Base-by-base conservation (phyloP, 35 echinoderm and acorn worm genomes). In the Apostichopus japonicus region DNA sequence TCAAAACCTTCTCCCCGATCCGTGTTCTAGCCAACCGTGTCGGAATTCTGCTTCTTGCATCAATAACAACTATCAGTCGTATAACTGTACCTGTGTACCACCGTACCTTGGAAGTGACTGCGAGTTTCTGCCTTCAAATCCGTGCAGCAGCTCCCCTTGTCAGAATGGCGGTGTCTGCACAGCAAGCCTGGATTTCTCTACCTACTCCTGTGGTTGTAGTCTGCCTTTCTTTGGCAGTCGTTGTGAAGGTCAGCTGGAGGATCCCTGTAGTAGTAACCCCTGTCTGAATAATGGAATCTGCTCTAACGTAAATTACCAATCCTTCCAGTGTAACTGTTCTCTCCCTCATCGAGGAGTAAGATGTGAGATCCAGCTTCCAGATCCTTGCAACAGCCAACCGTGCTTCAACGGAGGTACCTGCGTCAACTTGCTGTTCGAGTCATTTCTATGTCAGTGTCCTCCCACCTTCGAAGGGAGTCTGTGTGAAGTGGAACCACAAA, bases 361-460 rank as follows among this genome's bases (percentile, higher is more conserved):
- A 17, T 97, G 95, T 70, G 90, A 79, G 23, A 77, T 24, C 80
- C 77, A 76, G 8, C 54, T 95, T 10, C 78, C 84, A 4, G 58
- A 63, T 25, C 96, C 96, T 13, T 98, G 96, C 72, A 77, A 75
- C 55, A 98, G 92, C 70, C 77, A 92, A 58, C 96, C 96, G 8
- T 93, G 92, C 54, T 15, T 56, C 19, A 93, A 93, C 56, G 83
- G 72, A 56, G 92, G 92, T 44, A 67, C 16, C n/a, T 94, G 93
- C 77, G 25, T 56, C 5, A 86, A 83, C 54, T 5, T 4, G 0
- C 51, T 51, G 10, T 90, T 70, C 79, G 54, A 67, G 15, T 72
- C 90, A 14, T 97, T 82, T 58, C 15, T 14, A 55, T 97, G 95
- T 58, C 23, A 17, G 11, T 97, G 93, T 52, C 71, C 57, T 1